Conservation (phyloP, 2,113 vertebrate genomes). For the Uropsilus gracilis region DNA sequence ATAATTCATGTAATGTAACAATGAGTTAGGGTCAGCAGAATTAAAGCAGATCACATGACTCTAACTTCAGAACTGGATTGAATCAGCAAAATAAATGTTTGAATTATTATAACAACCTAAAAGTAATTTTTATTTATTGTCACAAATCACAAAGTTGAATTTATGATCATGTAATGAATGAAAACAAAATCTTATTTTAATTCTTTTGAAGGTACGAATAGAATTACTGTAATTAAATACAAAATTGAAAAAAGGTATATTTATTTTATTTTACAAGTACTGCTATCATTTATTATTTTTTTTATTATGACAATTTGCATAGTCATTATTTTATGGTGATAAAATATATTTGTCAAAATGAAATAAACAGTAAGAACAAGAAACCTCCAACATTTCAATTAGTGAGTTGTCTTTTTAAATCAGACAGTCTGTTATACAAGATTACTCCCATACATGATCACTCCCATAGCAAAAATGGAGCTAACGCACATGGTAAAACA, state of each 20-base stretch:
- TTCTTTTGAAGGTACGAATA: conserved; percentile 36
- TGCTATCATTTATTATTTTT: not conserved
- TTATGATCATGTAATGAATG: conserved; percentile 47
- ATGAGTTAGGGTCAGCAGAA: not conserved
- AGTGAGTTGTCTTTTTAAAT: conserved; percentile 7
- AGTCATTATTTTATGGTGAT: not conserved
- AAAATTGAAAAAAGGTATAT: conserved; percentile 54
- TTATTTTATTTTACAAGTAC: conserved; percentile 77
- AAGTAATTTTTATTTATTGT: not conserved
- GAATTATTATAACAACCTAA: not conserved
- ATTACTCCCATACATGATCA: not conserved
- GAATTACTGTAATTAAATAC: not conserved
- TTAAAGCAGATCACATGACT: not conserved
- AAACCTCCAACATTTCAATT: conserved; percentile 5
- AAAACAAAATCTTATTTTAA: conserved; percentile 61
- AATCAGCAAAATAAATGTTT: not conserved
- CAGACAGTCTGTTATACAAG: not conserved
- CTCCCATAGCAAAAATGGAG: not conserved
- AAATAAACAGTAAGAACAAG: conserved; percentile 47
- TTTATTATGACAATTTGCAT: not conserved
- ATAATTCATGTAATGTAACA: not conserved
- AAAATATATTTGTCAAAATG: not conserved
- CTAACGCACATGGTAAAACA: not conserved
- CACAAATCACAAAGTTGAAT: conserved; percentile 24
- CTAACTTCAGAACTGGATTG: not conserved